Base-by-base conservation (phyloP, 1,140 invertebrate genomes). In the Leptestheria dahalacensis region DNA sequence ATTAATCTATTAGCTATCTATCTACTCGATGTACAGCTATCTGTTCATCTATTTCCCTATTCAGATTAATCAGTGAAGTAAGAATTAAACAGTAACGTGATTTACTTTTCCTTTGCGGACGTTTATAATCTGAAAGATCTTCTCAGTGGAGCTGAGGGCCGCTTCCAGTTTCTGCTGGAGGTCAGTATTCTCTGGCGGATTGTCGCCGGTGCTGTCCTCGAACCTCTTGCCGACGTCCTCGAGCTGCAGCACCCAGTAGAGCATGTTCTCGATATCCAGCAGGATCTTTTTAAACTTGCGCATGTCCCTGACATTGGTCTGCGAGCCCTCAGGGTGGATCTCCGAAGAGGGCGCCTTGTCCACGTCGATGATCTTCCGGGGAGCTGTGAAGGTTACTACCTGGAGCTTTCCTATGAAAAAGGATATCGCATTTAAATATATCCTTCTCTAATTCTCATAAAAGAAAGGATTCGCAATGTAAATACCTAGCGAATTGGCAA, bases 401-500 rank as follows among this genome's bases (percentile, higher is more conserved):
- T 89, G 69, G 50, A 70, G 62, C 72, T 71, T 90, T 87, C n/a
- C n/a, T n/a, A n/a, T n/a, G n/a, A n/a, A n/a, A n/a, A n/a, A n/a
- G n/a, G n/a, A n/a, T n/a, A n/a, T n/a, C n/a, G n/a, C n/a, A n/a
- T n/a, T n/a, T n/a, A n/a, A n/a, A n/a, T n/a, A n/a, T n/a, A n/a
- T n/a, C n/a, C n/a, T n/a, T n/a, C n/a, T n/a, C n/a, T n/a, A n/a
- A n/a, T n/a, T n/a, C n/a, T n/a, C n/a, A n/a, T n/a, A n/a, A n/a
- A n/a, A n/a, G n/a, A n/a, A n/a, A n/a, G n/a, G n/a, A n/a, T n/a
- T n/a, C n/a, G n/a, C 55, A n/a, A n/a, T n/a, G n/a, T n/a, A n/a
- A n/a, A n/a, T n/a, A n/a, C 89, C 89, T 18, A 96, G 73, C 1
- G 91, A 93, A 68, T 92, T 92, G 74, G 94, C 91, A 73, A 94